phyloP scores from a whole-genome alignment of 2,888 invertebrate species.

The Stratiomys singularior region DNA sequence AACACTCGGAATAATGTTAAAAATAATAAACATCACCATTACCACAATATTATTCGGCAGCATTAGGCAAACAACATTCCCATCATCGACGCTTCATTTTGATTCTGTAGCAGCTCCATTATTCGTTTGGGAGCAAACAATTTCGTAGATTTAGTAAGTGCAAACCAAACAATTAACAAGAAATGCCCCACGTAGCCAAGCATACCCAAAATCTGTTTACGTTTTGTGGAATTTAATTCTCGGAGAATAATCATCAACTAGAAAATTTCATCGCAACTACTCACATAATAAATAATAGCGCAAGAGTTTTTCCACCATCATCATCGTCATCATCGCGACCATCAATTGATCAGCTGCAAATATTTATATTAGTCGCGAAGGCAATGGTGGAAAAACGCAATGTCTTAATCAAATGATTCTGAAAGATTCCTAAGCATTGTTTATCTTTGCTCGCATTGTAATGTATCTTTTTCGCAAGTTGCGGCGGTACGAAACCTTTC shows the following conservation, averaged over 20 bases:
- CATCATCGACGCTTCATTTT: background rate
- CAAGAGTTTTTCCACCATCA: no score
- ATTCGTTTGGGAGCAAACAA: background rate
- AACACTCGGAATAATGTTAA: background rate
- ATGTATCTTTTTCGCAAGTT: no score
- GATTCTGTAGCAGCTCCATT: no score
- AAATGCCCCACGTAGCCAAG: background rate
- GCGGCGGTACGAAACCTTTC: no score
- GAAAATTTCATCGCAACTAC: no score
- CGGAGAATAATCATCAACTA: no score
- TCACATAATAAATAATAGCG: no score
- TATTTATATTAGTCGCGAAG: slow-evolving; percentile 18
- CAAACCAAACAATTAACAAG: slow-evolving; percentile 36
- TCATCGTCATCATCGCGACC: no score
- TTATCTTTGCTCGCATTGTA: no score
- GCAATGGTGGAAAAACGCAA: background rate
- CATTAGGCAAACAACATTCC: background rate
- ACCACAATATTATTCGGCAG: no score
- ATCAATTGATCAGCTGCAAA: background rate
- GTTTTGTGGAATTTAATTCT: no score
- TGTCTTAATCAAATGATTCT: slow-evolving; percentile 34
- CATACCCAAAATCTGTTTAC: no score
- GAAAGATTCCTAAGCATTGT: background rate
- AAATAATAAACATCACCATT: background rate
- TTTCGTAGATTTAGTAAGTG: slow-evolving; percentile 39